Base-by-base conservation (phyloP, 2,888 invertebrate genomes). In the Carcina quercana region DNA sequence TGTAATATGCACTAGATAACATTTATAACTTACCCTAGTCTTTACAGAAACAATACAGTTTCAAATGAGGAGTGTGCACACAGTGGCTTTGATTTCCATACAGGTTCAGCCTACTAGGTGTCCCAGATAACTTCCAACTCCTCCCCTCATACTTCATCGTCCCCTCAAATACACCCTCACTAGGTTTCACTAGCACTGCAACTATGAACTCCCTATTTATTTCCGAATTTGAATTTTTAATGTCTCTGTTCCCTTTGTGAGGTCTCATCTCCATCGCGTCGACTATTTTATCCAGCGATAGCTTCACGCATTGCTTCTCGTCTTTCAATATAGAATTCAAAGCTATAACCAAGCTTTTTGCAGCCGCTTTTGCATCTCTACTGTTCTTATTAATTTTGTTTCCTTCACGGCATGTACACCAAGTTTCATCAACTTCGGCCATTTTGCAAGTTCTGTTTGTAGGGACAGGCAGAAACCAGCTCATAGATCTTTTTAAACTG, bases 331-430 rank as follows among this genome's bases (percentile, higher is more conserved):
- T 71, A 1, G 58, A 40, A 54, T 93, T 93, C n/a, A 94, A 80
- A 38, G 86, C 65, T 7, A 71, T 52, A 0, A 93, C 79, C n/a
- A 91, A 65, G 43, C 83, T 86, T 1, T 73, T 56, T 0, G 88
- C 88, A 1, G 87, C 87, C 26, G 83, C 67, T n/a, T 68, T 48
- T 0, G 90, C 88, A 3, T 59, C 46, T 0, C 59, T 40, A 46
- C 87, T 84, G 20, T 84, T 75, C 0, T 69, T 64, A 0, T 79
- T 58, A 5, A 91, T 53, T 33, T 85, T 76, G 21, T 70, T 64
- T 11, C 43, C 35, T 85, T 76, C 55, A 90, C 90, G 90, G 44
- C 95, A 95, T 14, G 92, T 90, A 66, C 95, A 95, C 89, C 91
- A 95, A 58, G 93, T 91, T 10, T 88, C 86, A 0, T 88, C 86